These are phyloP conservation scores for Tholera decimalis DNA, from an alignment of 2,888 invertebrate genomes.

Conservation along the genomic window DNA sequence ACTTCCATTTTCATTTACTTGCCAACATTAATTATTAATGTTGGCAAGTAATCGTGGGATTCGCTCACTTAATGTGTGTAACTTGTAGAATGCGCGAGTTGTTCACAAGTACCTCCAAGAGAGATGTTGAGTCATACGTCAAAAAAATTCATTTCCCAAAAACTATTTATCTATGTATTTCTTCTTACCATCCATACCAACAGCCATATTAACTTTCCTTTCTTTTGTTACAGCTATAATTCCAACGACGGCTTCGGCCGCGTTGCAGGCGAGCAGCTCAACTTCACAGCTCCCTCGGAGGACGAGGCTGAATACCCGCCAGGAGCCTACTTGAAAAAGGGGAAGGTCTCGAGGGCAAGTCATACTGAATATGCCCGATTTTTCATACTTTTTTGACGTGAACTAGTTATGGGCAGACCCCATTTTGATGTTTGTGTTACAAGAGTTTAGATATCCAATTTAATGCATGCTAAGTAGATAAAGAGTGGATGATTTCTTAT, in stretches of 20 bases:
- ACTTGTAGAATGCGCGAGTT: neutral
- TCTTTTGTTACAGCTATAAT: constrained; percentile 86
- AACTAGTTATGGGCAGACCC: constrained; percentile 25
- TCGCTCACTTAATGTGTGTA: neutral
- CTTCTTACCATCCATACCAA: no score
- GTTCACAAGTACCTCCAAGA: neutral
- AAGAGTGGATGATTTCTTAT: constrained; percentile 15
- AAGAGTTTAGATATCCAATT: constrained; percentile 13
- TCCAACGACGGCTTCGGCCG: constrained; percentile 89
- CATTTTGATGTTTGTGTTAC: constrained; percentile 27
- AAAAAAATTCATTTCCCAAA: neutral
- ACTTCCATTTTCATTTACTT: no score
- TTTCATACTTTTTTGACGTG: constrained; percentile 58
- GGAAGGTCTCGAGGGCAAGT: constrained; percentile 93
- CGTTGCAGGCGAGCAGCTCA: constrained; percentile 89
- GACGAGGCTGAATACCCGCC: constrained; percentile 94
- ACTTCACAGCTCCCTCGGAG: constrained; percentile 93
- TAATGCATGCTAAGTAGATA: constrained; percentile 7
- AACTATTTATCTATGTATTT: neutral
- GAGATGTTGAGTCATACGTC: neutral
- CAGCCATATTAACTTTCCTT: constrained; percentile 4
- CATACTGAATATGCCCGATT: constrained; percentile 85
- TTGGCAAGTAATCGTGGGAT: no score
- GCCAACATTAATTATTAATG: neutral
- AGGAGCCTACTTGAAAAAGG: constrained; percentile 92